Evolutionary conservation across 2,888 invertebrate genomes (phyloP), one percentile per base, ranked within the genome.

Genomic region (Drosophila macrospina): DNA sequence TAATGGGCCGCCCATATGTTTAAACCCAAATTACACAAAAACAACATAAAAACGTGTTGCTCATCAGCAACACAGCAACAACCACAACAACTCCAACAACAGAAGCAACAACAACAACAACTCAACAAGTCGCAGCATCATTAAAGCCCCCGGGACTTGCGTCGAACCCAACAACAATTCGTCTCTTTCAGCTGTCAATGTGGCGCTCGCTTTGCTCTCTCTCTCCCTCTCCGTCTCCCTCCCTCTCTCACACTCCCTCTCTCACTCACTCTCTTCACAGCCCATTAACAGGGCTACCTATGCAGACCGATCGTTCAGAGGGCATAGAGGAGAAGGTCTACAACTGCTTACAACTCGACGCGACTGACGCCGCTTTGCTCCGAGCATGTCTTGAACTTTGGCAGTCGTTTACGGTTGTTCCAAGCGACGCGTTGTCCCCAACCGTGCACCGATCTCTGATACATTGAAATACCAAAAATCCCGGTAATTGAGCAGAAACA

Each of bases 331-430:
- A 8, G 24, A 20, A 32, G 16, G 20, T 16, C 16, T 4, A 20
- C 39, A 41, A n/a, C 47, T 57, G 55, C 61, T 70, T 39, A 54
- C 39, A 50, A 57, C 39, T 69, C 69, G 45, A 32, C 15, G 44
- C 13, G 50, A 52, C 32, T 67, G 69, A 63, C 67, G 66, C 66
- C 60, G 69, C 74, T 50, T 52, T 59, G 72, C 77, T 73, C 63
- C 30, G 60, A 78, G 78, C 82, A 80, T 74, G 82, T 66, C 80
- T 72, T 85, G 85, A 85, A 87, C 84, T 80, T 85, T 82, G 87
- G 74, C 87, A 85, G 87, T 83, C 84, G 82, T 70, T 73, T 78
- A 69, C 80, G 76, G 82, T 78, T 76, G 73, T 70, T 86, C 69
- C 73, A 70, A 70, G 86, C 86, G 86, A 67, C 84, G 79, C 79